A percentile compares a stretch with the other conserved stretches of the same genome.
Conservation (phyloP, 2,888 invertebrate genomes). For the Diarsia brunnea region DNA sequence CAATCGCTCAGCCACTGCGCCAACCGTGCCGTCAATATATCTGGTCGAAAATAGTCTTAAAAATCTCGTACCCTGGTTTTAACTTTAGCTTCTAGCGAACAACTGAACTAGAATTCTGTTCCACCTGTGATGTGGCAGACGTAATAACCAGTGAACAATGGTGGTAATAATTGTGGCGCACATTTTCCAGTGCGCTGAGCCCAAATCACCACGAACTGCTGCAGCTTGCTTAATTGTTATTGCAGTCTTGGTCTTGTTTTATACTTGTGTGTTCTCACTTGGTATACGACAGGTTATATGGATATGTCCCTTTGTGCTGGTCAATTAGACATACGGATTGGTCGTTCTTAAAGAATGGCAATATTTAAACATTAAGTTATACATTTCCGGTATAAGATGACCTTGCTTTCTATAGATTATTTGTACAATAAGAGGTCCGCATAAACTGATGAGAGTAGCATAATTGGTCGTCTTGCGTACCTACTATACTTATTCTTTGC, state of each 20-base stretch:
- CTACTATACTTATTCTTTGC: no score
- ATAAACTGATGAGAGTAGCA: no score
- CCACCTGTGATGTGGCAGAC: constrained; percentile 36
- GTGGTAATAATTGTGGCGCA: constrained; percentile 80
- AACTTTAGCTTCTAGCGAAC: not conserved
- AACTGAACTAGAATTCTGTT: constrained; percentile 21
- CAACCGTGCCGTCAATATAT: no score
- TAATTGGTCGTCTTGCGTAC: no score
- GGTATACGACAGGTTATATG: constrained; percentile 4
- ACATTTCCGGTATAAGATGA: not conserved
- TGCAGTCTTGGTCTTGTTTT: constrained; percentile 52
- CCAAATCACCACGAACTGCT: constrained; percentile 74
- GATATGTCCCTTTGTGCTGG: not conserved
- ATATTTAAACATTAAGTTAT: not conserved
- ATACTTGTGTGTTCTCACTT: constrained; percentile 38
- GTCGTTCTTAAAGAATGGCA: not conserved
- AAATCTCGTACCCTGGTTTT: no score
- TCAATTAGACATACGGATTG: not conserved
- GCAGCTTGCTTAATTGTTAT: constrained; percentile 75
- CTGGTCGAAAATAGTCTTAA: no score
- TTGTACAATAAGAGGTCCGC: not conserved
- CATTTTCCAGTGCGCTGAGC: constrained; percentile 80
- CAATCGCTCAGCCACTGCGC: no score
- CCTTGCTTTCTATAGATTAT: not conserved
- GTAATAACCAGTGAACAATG: constrained; percentile 75